Percentiles rank a stretch among this genome's conserved stretches.
Conservation (phyloP, 2,797 vertebrate genomes). For the Lepilemur septentrionalis region DNA sequence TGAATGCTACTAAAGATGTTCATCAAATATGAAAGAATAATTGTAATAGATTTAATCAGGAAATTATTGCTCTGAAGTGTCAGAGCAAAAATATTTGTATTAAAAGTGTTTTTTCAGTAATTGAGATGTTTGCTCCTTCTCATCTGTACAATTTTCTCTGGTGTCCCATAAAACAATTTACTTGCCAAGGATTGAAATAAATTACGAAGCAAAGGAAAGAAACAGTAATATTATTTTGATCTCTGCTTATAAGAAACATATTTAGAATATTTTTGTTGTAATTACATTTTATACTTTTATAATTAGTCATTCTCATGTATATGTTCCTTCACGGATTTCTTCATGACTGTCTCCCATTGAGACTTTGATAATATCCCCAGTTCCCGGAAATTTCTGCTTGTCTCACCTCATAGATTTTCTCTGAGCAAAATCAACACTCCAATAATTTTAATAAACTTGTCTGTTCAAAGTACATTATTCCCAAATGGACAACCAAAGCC, state of each 20-base stretch:
- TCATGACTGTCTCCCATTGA: not conserved
- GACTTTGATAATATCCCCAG: not conserved
- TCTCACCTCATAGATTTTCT: not conserved
- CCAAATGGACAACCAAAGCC: not conserved
- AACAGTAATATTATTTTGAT: not conserved
- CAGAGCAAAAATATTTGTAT: not conserved
- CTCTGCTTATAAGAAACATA: not conserved
- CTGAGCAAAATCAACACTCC: not conserved
- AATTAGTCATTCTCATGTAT: not conserved
- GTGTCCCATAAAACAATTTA: not conserved
- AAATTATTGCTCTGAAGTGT: not conserved
- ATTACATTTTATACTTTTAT: not conserved
- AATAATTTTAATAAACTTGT: not conserved
- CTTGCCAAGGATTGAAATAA: not conserved
- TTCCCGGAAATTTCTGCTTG: not conserved
- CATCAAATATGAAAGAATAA: not conserved
- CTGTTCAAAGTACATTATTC: not conserved
- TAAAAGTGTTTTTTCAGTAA: not conserved
- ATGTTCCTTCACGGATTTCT: not conserved
- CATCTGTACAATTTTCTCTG: not conserved
- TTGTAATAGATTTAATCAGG: constrained; percentile 10
- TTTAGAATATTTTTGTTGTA: not conserved
- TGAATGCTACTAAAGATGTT: not conserved
- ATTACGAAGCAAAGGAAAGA: not conserved
- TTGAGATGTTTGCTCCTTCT: not conserved